Evolutionary conservation across 2,888 invertebrate genomes (phyloP), one percentile per base, ranked within the genome.

Genomic region (Xiphydria camelus): DNA sequence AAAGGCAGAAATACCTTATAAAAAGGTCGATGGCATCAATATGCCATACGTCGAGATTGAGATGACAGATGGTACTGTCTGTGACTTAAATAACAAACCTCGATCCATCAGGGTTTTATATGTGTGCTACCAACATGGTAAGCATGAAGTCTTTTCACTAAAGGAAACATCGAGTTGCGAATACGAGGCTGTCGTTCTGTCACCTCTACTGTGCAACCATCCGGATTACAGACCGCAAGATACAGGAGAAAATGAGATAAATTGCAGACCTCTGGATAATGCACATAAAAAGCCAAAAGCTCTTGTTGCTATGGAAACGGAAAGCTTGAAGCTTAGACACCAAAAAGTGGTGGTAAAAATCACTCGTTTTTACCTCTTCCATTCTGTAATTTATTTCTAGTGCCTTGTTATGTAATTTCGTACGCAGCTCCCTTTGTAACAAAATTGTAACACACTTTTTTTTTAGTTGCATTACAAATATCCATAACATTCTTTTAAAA

Each of bases 121-220:
- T 66, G 90, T 95, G 0, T 97, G 97, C 77, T 91, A 89, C 66
- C 82, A 83, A 3, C 88, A 91, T 60, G 91, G 93, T 2, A 90
- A 91, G 63, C 92, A 94, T 60, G 95, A 96, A 69, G 86, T 97
- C 2, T 93, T 91, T 70, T 91, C 92, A 0, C 82, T 97, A 49
- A 95, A 95, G 68, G 97, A 97, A 76, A 90, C 87, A 0, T 89
- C 93, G 0, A 94, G 92, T 0, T 98, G 98, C 69, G 91, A 94
- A 73, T 98, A 98, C 71, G 96, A 97, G 76, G 87, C 87, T 2
- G 85, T 97, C 9, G 89, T 98, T 9, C 79, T 96, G 15, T 92
- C 96, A 0, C 88, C 91, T 0, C 76, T 88, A 6, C 79, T 99
- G 1, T 99, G 99, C 68, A 79, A 81, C 22, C 96, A 97, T 79